Evolutionary conservation across 2,797 vertebrate genomes (phyloP).

Genomic region (Xiphophorus birchmanni): DNA sequence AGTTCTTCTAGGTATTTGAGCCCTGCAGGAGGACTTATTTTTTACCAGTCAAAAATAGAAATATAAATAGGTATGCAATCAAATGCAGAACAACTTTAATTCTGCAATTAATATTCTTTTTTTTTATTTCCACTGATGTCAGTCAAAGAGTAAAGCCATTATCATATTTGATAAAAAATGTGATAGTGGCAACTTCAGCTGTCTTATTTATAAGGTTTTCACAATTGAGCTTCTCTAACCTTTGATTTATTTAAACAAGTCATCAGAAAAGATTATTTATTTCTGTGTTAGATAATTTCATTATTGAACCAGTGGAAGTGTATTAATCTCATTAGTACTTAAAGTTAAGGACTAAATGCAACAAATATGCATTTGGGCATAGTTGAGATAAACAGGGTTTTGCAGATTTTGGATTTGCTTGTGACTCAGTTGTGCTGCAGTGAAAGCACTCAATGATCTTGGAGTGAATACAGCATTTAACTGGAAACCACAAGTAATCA

Average conservation of each 20-base stretch:
- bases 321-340: background rate
- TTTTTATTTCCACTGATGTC: background rate
- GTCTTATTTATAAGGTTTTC: background rate
- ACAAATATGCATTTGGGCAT: slow-evolving; percentile 23
- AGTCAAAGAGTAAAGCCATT: background rate
- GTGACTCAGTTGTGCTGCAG: slow-evolving; percentile 64
- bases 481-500: background rate
- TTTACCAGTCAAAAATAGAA: background rate
- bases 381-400: background rate
- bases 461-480: slow-evolving; percentile 36
- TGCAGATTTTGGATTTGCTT: slow-evolving; percentile 52
- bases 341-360: slow-evolving; percentile 2
- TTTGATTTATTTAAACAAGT: background rate
- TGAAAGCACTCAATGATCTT: slow-evolving; percentile 55
- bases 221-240: background rate
- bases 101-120: background rate
- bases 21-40: background rate
- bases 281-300: background rate
- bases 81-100: background rate
- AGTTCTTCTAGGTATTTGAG: background rate
- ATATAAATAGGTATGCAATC: background rate
- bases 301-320: slow-evolving; percentile 5
- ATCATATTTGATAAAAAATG: background rate
- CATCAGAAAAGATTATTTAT: background rate
- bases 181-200: background rate